phyloP scores from a whole-genome alignment of 2,888 invertebrate species.

The Malthinus flaveolus region DNA sequence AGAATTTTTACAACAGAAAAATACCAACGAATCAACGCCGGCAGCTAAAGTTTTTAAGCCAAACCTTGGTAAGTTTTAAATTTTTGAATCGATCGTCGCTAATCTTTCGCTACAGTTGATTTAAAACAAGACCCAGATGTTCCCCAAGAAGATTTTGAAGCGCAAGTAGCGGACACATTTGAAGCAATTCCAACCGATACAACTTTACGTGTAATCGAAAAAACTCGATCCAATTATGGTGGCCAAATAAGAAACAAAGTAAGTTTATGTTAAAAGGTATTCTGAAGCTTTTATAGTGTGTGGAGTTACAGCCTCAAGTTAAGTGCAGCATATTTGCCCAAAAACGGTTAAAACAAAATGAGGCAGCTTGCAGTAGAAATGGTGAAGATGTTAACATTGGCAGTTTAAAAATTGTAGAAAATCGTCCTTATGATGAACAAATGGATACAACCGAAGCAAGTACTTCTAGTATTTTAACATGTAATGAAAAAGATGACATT shows the following conservation, averaged over 20 bases:
- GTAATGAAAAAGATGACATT: constrained; percentile 61
- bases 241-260: no score
- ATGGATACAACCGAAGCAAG: not conserved
- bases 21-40: constrained; percentile 61
- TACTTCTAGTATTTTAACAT: constrained; percentile 52
- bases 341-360: constrained; percentile 52
- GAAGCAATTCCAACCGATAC: constrained; percentile 54
- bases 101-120: not conserved
- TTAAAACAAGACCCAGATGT: not conserved
- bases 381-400: not conserved
- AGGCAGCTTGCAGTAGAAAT: constrained; percentile 16
- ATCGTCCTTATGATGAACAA: not conserved
- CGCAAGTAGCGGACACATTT: constrained; percentile 48
- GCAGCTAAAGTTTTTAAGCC: constrained; percentile 58
- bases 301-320: no score
- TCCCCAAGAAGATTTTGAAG: constrained; percentile 34
- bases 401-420: constrained; percentile 1
- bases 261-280: no score
- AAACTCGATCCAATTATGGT: no score
- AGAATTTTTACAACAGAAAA: constrained; percentile 64
- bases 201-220: constrained; percentile 48
- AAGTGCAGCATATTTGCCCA: constrained; percentile 9
- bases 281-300: no score
- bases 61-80: not conserved
- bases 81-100: no score